These are phyloP conservation scores for Brachystomella parvula DNA, from an alignment of 1,140 invertebrate genomes.

Conservation along the genomic window DNA sequence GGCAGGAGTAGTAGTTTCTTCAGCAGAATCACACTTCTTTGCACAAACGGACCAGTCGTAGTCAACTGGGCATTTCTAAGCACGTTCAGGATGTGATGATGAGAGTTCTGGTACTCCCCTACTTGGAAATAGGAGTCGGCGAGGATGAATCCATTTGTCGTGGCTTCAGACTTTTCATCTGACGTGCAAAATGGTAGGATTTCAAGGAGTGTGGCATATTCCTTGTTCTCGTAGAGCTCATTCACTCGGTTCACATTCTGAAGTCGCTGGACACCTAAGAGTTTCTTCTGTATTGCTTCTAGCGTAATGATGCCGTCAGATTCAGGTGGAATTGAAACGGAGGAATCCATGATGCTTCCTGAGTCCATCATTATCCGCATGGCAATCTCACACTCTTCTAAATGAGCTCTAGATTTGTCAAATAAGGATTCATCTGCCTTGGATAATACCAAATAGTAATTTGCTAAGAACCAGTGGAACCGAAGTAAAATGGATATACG, in stretches of 20 bases:
- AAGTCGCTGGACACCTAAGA: slow-evolving; percentile 17
- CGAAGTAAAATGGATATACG: background rate
- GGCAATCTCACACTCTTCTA: slow-evolving; percentile 1
- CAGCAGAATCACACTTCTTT: background rate
- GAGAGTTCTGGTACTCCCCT: slow-evolving; percentile 13
- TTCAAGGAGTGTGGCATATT: slow-evolving; percentile 27
- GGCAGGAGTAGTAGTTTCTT: background rate
- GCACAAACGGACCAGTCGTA: background rate
- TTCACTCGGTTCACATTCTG: slow-evolving; percentile 23
- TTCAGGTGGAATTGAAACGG: slow-evolving; percentile 22
- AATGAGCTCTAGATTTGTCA: background rate
- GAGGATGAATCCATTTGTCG: slow-evolving; percentile 19
- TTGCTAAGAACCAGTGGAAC: slow-evolving; percentile 14
- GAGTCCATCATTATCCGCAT: background rate
- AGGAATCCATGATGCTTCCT: too few species aligned
- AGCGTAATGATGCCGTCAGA: slow-evolving; percentile 22
- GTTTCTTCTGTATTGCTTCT: slow-evolving; percentile 25
- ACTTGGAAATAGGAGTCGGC: slow-evolving; percentile 25
- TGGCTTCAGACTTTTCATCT: slow-evolving; percentile 13
- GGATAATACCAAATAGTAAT: slow-evolving; percentile 10
- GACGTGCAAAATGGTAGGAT: slow-evolving; percentile 25
- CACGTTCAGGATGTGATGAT: slow-evolving; percentile 23
- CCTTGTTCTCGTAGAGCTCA: slow-evolving; percentile 21
- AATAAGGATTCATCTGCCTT: background rate
- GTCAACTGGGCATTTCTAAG: background rate